Conservation (phyloP, 2,113 vertebrate genomes). For the Hippoglossus stenolepis region DNA sequence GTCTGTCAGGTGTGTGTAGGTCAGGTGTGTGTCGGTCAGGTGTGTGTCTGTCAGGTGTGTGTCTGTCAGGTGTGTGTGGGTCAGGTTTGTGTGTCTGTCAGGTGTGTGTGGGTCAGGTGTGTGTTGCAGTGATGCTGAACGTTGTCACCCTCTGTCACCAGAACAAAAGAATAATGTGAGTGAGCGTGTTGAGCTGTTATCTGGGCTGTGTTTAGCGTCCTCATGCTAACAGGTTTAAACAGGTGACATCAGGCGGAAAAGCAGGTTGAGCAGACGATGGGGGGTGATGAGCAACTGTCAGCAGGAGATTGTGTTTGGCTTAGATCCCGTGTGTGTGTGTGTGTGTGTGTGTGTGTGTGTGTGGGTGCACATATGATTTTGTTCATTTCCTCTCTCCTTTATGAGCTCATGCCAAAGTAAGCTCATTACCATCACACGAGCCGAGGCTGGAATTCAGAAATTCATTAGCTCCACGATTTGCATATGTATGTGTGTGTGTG, state of each 20-base stretch:
- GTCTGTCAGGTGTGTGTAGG: no score
- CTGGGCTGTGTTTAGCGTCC: no score
- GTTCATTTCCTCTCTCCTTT: conserved; percentile 56
- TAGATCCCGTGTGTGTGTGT: conserved; percentile 19
- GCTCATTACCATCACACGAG: conserved; percentile 76
- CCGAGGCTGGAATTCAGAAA: conserved; percentile 72
- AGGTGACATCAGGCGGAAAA: conserved; percentile 1
- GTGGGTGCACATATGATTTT: conserved; percentile 18
- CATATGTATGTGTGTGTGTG: conserved; percentile 49
- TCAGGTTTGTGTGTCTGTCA: no score
- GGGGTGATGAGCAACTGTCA: conserved; percentile 64
- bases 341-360: conserved; percentile 1
- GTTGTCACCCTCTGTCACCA: no score
- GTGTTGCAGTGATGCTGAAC: no score
- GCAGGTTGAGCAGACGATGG: conserved; percentile 3
- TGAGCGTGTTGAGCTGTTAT: no score
- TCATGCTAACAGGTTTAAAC: conserved; percentile 32
- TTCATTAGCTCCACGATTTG: conserved; percentile 73
- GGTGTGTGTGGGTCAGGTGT: no score
- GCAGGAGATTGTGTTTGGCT: conserved; percentile 63
- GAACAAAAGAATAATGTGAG: no score
- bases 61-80: no score
- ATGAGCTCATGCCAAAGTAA: conserved; percentile 77
- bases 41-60: no score
- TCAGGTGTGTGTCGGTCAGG: no score